Conservation (phyloP, 2,888 invertebrate genomes). For the Tachina lurida region DNA sequence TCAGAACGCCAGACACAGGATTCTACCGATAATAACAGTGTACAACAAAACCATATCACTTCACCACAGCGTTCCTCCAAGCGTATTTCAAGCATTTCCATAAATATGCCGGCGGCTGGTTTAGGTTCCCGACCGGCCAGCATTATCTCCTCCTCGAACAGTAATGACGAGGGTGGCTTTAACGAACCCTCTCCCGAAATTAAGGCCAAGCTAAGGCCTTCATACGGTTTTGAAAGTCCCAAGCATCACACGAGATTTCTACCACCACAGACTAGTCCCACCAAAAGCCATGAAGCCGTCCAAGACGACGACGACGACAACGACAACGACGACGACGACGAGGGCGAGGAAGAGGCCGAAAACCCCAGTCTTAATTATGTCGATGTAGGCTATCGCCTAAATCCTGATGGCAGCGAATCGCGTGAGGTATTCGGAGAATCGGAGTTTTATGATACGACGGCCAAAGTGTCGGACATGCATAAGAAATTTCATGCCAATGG, state of each 20-base stretch:
- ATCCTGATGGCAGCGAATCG: slow-evolving; percentile 83
- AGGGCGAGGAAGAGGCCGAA: slow-evolving; percentile 73
- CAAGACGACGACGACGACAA: slow-evolving; percentile 45
- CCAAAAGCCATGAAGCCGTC: slow-evolving; percentile 57
- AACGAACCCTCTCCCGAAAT: slow-evolving; percentile 89
- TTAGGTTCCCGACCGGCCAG: slow-evolving; percentile 87
- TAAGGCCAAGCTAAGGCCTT: slow-evolving; percentile 84
- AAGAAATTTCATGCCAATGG: slow-evolving; percentile 81
- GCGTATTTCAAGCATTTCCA: slow-evolving; percentile 85
- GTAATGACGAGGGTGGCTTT: slow-evolving; percentile 87
- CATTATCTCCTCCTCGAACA: slow-evolving; percentile 86
- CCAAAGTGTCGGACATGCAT: slow-evolving; percentile 80
- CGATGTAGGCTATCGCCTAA: slow-evolving; percentile 82
- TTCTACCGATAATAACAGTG: slow-evolving; percentile 57
- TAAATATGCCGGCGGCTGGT: slow-evolving; percentile 87
- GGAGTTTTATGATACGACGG: slow-evolving; percentile 81
- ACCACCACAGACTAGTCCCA: slow-evolving; percentile 54
- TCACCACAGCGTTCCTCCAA: slow-evolving; percentile 83
- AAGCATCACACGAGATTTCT: slow-evolving; percentile 51
- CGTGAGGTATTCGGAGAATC: slow-evolving; percentile 82
- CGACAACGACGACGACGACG: slow-evolving; percentile 33
- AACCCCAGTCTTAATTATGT: slow-evolving; percentile 81
- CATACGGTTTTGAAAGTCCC: slow-evolving; percentile 76
- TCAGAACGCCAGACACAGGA: slow-evolving; percentile 72
- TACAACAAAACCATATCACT: slow-evolving; percentile 72